Evolutionary conservation across 2,113 vertebrate species (phyloP).

Genomic region (Varanus komodoensis): DNA sequence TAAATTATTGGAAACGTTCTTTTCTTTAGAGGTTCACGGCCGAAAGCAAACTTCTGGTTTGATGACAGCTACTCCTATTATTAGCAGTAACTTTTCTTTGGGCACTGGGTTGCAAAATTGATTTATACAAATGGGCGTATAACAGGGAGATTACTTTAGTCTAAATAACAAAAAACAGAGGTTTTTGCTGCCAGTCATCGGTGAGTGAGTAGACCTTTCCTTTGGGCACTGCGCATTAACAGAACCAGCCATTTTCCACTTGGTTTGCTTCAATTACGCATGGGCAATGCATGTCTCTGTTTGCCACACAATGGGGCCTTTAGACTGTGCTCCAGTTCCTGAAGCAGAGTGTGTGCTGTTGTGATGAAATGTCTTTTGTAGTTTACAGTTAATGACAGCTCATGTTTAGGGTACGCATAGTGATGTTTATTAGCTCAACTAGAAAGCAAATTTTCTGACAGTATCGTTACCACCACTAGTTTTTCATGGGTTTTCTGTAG

Average conservation of each 20-base stretch:
- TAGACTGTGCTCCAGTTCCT: neutral
- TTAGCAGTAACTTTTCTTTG: neutral
- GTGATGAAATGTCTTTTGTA: neutral
- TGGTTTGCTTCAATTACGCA: slow-evolving; percentile 43
- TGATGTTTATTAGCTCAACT: neutral
- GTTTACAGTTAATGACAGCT: neutral
- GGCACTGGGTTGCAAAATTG: neutral
- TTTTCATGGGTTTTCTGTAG: neutral
- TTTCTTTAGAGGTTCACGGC: neutral
- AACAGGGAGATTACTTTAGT: neutral
- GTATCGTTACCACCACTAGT: neutral
- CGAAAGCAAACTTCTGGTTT: neutral
- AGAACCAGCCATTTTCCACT: slow-evolving; percentile 49
- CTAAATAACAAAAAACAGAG: neutral
- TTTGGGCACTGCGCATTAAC: slow-evolving; percentile 42
- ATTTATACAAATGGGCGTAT: neutral
- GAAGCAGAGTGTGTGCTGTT: neutral
- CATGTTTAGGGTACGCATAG: neutral
- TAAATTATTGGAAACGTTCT: neutral
- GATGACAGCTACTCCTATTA: neutral
- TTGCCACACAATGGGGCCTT: slow-evolving; percentile 6
- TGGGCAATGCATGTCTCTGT: slow-evolving; percentile 27
- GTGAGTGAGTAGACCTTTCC: neutral
- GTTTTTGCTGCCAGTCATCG: neutral
- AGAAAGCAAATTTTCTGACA: accelerated